phyloP scores from a whole-genome alignment of 2,888 invertebrate genomes.

The Lumbricus terrestris region DNA sequence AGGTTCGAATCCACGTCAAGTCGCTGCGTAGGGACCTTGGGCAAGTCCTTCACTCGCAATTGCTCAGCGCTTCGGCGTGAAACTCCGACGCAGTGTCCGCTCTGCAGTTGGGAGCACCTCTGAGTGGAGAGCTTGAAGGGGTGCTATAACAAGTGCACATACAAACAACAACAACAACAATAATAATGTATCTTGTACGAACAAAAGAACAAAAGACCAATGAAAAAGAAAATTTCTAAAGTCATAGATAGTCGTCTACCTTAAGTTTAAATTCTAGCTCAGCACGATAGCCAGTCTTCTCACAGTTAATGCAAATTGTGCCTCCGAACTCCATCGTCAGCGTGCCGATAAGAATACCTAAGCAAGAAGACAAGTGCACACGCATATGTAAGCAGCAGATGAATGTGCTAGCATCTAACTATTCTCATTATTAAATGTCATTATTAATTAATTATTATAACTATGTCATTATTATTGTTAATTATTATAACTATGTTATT shows the following conservation, averaged over 20 bases:
- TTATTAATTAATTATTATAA: too few relatives aligned
- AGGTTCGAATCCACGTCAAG: too few relatives aligned
- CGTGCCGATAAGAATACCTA: conserved; percentile 85
- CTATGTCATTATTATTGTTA: too few relatives aligned
- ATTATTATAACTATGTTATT: too few relatives aligned
- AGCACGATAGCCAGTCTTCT: conserved; percentile 85
- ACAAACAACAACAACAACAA: too few relatives aligned
- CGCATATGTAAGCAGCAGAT: neutral
- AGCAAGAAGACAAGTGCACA: neutral
- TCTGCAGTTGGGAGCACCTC: too few relatives aligned
- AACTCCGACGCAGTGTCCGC: too few relatives aligned
- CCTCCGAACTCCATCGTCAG: conserved; percentile 93
- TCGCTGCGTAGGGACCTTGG: too few relatives aligned
- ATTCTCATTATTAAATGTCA: neutral
- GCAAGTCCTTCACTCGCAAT: too few relatives aligned
- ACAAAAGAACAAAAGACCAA: neutral
- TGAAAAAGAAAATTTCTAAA: neutral
- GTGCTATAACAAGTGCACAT: too few relatives aligned
- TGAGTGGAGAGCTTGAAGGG: too few relatives aligned
- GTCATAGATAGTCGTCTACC: conserved; percentile 61
- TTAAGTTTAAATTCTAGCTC: conserved; percentile 89
- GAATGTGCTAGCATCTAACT: neutral
- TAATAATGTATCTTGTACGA: neutral
- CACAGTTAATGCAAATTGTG: conserved; percentile 80
- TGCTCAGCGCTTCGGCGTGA: too few relatives aligned